Conservation (phyloP, 2,113 vertebrate genomes). For the Dicentrarchus labrax region DNA sequence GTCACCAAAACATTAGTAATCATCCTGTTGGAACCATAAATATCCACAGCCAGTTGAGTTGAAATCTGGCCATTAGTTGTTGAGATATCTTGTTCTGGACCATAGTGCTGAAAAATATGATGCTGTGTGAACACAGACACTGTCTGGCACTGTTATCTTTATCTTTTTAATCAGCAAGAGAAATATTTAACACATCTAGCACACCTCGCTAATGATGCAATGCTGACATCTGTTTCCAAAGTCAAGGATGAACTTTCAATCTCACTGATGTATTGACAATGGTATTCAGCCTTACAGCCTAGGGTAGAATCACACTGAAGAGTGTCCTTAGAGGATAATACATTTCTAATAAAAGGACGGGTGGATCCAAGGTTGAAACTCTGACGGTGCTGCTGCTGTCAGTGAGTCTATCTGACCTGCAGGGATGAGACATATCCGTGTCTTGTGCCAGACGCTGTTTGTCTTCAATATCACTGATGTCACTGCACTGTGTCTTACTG, state of each 20-base stretch:
- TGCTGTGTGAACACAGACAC: no score
- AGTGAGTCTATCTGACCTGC: slow-evolving; percentile 1
- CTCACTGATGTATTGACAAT: not conserved
- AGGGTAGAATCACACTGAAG: not conserved
- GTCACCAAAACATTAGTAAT: not conserved
- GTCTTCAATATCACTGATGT: slow-evolving; percentile 24
- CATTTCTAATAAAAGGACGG: slow-evolving; percentile 10
- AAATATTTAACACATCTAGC: not conserved
- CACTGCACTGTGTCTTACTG: not conserved
- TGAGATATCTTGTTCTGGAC: no score
- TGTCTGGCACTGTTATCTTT: not conserved
- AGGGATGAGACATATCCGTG: not conserved
- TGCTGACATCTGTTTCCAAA: not conserved
- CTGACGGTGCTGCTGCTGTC: no score
- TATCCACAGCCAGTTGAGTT: not conserved
- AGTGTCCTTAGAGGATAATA: not conserved
- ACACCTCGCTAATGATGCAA: not conserved
- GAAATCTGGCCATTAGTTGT: no score
- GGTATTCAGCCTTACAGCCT: not conserved
- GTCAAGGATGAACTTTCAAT: not conserved
- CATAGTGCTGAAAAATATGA: no score
- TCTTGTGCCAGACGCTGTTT: slow-evolving; percentile 16
- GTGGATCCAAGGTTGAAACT: slow-evolving; percentile 7
- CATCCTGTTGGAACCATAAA: not conserved
- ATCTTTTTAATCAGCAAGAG: not conserved